Conservation (phyloP, 2,113 vertebrate species). For the Callospermophilus lateralis region DNA sequence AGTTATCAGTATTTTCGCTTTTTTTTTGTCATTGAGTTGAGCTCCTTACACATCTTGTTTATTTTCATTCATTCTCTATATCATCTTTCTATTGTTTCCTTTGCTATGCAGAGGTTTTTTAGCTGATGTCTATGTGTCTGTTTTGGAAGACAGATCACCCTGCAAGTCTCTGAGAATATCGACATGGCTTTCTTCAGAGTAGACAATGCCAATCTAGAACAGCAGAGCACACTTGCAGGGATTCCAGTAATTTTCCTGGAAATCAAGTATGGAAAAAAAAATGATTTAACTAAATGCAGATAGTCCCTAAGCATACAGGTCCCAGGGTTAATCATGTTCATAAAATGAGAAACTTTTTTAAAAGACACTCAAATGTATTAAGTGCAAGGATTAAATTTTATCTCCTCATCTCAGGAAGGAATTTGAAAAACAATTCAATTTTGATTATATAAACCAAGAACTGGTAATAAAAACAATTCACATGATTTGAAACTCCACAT, state of each 20-base stretch:
- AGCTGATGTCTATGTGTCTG: neutral
- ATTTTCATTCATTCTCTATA: neutral
- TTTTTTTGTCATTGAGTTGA: neutral
- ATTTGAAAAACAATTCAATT: neutral
- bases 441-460: neutral
- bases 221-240: neutral
- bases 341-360: conserved; percentile 43
- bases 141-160: conserved; percentile 8
- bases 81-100: neutral
- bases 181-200: conserved; percentile 16
- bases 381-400: conserved; percentile 28
- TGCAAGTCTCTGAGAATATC: neutral
- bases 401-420: neutral
- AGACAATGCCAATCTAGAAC: neutral
- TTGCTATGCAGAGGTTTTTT: neutral
- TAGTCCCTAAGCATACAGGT: neutral
- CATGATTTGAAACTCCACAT: neutral
- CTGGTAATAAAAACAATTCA: neutral
- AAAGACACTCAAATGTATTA: conserved; percentile 28
- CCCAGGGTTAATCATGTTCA: neutral
- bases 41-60: neutral
- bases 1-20: neutral
- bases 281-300: neutral
- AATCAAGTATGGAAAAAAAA: neutral
- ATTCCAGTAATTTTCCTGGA: neutral